Evolutionary conservation across 2,888 invertebrate genomes (phyloP), one percentile per base, ranked within the genome.

Genomic region (Nezara viridula): DNA sequence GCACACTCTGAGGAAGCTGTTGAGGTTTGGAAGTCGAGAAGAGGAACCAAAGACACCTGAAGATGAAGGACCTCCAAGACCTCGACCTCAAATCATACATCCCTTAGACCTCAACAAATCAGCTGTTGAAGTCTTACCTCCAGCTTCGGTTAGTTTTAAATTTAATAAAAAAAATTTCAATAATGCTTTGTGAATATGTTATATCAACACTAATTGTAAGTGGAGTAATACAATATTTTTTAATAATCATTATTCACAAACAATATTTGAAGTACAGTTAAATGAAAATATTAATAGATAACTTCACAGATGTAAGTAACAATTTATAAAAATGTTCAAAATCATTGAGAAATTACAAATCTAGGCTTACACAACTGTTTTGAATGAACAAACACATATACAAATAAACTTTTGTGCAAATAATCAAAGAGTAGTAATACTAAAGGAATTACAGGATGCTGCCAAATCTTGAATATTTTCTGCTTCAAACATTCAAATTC

Each of bases 11-110:
- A 96, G 97, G 92, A 97, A 97, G 92, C 95, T 98, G 91, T 93
- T 98, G 49, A 94, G 97, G 89, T 96, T 97, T 94, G 96, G 96
- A 40, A 95, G 91, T 81, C 47, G 90, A 27, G 91, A 90, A 85
- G 91, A 91, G 88, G 91, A 90, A 49, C 81, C 66, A 1, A 50
- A 73, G 32, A 21, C 90, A 89, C 94, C 94, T 81, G 93, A 94
- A 86, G 94, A 94, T 37, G 81, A 88, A 52, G 95, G 95, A 14
- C 94, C 95, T 92, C 95, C 95, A 12, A 96, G 96, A 92, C 96
- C 96, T 5, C 94, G 96, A 27, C 94, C 97, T 44, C 97, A 97
- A 90, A 98, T 98, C 91, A 97, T 98, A 90, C 98, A 98, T 94
- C 98, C 98, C 24, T 94, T 97, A 91, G 97, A 98, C 92, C 94